phyloP scores from a whole-genome alignment of 2,113 vertebrate species.

The Xenopus laevis region DNA sequence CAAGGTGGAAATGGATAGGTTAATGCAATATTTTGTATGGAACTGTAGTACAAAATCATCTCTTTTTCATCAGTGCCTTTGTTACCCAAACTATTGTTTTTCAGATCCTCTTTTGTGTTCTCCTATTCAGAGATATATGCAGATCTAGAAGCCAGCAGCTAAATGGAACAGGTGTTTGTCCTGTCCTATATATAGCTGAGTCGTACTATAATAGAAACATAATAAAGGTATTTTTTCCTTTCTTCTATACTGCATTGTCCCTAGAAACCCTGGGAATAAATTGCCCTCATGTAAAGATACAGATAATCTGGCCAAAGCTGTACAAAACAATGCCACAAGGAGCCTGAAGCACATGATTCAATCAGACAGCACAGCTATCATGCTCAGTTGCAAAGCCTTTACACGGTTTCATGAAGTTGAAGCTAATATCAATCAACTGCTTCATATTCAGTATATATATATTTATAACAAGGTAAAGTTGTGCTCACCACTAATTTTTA shows the following conservation, averaged over 20 bases:
- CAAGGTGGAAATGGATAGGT: not conserved
- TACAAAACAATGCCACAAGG: slow-evolving; percentile 18
- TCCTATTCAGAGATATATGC: slow-evolving; percentile 40
- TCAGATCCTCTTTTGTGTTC: slow-evolving; percentile 33
- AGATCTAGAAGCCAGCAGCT: slow-evolving; percentile 39
- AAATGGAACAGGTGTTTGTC: slow-evolving; percentile 42
- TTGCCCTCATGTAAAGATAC: slow-evolving; percentile 15
- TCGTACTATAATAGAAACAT: slow-evolving; percentile 31
- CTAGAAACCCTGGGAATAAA: slow-evolving; percentile 37
- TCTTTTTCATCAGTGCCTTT: slow-evolving; percentile 35
- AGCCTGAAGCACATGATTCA: slow-evolving; percentile 19
- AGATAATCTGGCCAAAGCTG: slow-evolving; percentile 12
- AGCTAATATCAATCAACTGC: no score
- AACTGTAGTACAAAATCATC: slow-evolving; percentile 30
- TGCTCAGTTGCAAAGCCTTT: no score
- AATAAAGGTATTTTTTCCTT: slow-evolving; percentile 25
- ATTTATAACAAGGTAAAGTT: no score
- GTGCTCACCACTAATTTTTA: no score
- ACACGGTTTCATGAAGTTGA: no score
- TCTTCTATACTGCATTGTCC: slow-evolving; percentile 31
- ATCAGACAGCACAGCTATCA: not conserved
- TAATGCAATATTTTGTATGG: slow-evolving; percentile 38
- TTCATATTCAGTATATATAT: no score
- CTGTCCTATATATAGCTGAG: slow-evolving; percentile 28
- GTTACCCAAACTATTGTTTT: slow-evolving; percentile 33